A percentile compares a stretch with the other conserved stretches of the same genome.
These are phyloP conservation scores for Bradynema listronoti DNA, from an alignment of 1,140 invertebrate species.

Conservation along the genomic window DNA sequence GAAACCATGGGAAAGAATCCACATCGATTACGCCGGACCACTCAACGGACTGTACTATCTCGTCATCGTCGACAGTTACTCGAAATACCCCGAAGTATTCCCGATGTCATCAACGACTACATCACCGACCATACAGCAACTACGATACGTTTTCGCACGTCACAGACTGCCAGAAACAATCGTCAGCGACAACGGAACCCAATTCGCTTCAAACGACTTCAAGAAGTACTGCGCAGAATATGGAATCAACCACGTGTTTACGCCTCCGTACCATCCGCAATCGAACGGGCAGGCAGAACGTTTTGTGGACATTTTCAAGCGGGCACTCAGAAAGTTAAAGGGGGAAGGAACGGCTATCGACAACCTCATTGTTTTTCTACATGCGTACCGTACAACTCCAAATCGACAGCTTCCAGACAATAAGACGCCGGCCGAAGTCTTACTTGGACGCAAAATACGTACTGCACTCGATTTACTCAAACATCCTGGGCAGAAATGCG, in stretches of 20 bases:
- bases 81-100: too few species aligned
- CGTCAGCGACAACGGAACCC: conserved; percentile 57
- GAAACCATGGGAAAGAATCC: conserved; percentile 14
- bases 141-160: neutral
- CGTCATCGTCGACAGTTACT: neutral
- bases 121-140: neutral
- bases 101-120: neutral
- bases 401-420: neutral
- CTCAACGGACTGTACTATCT: neutral
- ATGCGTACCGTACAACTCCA: neutral
- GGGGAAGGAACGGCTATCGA: neutral
- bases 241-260: conserved; percentile 35
- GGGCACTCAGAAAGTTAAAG: neutral
- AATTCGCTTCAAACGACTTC: conserved; percentile 55
- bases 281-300: conserved; percentile 55
- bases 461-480: too few species aligned
- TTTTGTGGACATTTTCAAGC: conserved; percentile 52
- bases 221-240: conserved; percentile 32
- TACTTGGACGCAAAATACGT: neutral
- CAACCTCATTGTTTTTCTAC: neutral
- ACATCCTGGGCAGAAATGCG: too few species aligned
- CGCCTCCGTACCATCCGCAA: conserved; percentile 50
- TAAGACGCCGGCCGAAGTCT: neutral
- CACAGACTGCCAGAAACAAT: conserved; percentile 42
- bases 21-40: conserved; percentile 17